Conservation (phyloP, 2,888 invertebrate species). For the Panzeria rudis region DNA sequence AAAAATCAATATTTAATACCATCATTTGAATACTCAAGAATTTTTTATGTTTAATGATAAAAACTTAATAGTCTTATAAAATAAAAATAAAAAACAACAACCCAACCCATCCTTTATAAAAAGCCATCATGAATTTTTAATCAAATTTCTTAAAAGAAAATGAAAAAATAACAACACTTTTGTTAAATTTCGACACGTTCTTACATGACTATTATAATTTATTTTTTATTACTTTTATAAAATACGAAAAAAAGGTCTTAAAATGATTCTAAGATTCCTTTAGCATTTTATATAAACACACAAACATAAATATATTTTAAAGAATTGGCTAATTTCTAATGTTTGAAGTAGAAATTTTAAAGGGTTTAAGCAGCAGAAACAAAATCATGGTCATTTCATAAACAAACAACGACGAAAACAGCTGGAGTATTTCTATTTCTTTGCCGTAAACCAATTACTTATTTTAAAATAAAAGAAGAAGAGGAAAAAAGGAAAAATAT, state of each 20-base stretch:
- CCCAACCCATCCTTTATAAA: background rate
- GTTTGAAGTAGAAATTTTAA: constrained; percentile 53
- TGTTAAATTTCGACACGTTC: constrained; percentile 74
- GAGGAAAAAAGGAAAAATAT: background rate
- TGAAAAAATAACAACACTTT: constrained; percentile 24
- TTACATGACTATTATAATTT: constrained; percentile 73
- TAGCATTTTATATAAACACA: background rate
- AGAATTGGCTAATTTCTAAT: constrained; percentile 68
- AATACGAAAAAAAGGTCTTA: background rate
- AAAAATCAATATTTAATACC: constrained; percentile 61
- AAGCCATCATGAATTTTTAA: constrained; percentile 8
- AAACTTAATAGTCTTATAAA: constrained; percentile 12
- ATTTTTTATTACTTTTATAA: constrained; percentile 66
- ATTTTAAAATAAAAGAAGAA: background rate
- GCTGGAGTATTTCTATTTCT: constrained; percentile 26
- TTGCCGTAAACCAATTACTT: background rate
- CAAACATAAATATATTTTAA: background rate
- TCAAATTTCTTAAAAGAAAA: constrained; percentile 20
- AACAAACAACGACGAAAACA: constrained; percentile 36
- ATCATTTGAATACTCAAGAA: constrained; percentile 7
- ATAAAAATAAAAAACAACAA: background rate
- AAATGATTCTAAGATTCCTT: constrained; percentile 31
- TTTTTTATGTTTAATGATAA: constrained; percentile 4
- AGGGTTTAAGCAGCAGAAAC: constrained; percentile 19
- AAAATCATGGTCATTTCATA: constrained; percentile 59